Evolutionary conservation across 2,113 vertebrate genomes (phyloP).

Genomic region (Callochromis pleurospilus): DNA sequence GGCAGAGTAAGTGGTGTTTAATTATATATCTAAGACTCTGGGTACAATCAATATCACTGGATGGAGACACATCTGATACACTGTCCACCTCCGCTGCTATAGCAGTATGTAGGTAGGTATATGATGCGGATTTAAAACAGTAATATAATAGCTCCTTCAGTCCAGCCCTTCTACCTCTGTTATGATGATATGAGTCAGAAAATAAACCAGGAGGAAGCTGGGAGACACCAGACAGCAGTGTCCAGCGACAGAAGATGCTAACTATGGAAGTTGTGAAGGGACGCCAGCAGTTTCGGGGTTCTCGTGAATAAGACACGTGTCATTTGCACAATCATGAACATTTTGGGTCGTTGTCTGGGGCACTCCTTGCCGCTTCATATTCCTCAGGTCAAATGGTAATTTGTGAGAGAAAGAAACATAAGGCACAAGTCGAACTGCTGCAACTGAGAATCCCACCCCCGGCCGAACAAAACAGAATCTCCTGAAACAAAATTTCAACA

Average conservation of each 20-base stretch:
- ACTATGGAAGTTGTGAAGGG: constrained; percentile 35
- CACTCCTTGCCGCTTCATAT: constrained; percentile 33
- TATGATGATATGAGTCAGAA: constrained; percentile 7
- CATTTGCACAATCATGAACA: constrained; percentile 45
- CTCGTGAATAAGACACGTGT: constrained; percentile 43
- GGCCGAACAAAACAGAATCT: constrained; percentile 31
- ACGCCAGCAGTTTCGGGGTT: constrained; percentile 31
- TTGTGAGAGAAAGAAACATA: constrained; percentile 74
- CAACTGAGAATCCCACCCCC: constrained; percentile 58
- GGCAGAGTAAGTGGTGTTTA: constrained; percentile 1
- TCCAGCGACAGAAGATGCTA: constrained; percentile 14
- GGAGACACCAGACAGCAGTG: neutral
- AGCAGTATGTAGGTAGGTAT: constrained; percentile 4
- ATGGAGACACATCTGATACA: constrained; percentile 14
- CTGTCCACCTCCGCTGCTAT: neutral
- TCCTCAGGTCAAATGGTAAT: constrained; percentile 60
- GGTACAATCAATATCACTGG: constrained; percentile 20
- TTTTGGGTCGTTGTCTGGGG: constrained; percentile 31
- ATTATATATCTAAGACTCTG: constrained; percentile 8
- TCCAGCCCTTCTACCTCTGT: constrained; percentile 20
- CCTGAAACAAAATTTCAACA: constrained; percentile 27
- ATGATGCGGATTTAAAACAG: constrained; percentile 13
- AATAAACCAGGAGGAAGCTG: neutral
- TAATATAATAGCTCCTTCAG: neutral
- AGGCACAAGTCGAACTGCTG: constrained; percentile 75